These are phyloP conservation scores for Cygnus atratus DNA, from an alignment of 2,113 vertebrate species.

Conservation along the genomic window DNA sequence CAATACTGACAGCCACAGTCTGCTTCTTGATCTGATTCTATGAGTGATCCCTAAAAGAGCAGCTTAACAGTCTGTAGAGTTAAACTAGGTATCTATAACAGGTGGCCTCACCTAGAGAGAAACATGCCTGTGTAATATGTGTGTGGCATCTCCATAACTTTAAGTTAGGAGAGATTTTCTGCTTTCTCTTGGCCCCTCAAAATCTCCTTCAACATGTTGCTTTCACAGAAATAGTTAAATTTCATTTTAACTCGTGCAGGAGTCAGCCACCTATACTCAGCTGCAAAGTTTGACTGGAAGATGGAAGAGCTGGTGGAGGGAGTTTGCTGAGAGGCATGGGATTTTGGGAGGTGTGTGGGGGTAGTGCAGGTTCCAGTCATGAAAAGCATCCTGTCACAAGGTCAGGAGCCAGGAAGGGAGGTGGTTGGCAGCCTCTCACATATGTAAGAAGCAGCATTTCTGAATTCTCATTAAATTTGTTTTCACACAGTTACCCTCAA, in stretches of 20 bases:
- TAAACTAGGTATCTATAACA: neutral
- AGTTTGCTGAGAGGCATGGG: neutral
- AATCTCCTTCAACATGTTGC: neutral
- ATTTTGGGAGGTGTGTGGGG: neutral
- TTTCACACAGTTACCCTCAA: neutral
- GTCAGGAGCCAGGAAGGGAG: neutral
- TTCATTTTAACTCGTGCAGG: neutral
- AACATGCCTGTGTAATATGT: neutral
- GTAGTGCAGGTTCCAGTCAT: neutral
- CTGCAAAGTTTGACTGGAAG: neutral
- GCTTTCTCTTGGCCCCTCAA: neutral
- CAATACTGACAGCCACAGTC: neutral
- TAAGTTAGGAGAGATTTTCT: neutral
- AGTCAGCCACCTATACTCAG: neutral
- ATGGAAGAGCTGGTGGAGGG: neutral
- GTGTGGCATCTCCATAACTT: accelerated
- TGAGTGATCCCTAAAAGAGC: neutral
- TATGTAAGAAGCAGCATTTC: neutral
- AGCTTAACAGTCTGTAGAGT: neutral
- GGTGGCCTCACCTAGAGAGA: neutral
- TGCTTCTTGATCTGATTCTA: neutral
- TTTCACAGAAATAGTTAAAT: neutral
- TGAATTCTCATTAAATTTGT: neutral
- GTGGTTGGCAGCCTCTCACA: neutral
- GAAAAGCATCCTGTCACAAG: neutral